Evolutionary conservation across 1,140 invertebrate species (phyloP).

Genomic region (Drosophila sp.): DNA sequence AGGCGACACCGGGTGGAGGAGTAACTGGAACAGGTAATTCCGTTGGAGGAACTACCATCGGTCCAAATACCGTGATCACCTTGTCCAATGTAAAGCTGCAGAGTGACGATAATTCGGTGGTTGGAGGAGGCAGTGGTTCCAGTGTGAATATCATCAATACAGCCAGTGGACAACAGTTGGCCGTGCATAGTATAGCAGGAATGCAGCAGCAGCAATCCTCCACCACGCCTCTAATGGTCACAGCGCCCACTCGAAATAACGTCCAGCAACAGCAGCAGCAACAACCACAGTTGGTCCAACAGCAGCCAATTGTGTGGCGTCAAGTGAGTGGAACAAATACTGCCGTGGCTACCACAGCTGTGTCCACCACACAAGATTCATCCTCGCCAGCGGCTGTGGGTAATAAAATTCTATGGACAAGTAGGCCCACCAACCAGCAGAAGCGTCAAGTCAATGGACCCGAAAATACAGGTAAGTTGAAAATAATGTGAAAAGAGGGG

Average conservation of each 20-base stretch:
- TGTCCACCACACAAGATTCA: slow-evolving; percentile 56
- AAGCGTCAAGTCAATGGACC: slow-evolving; percentile 77
- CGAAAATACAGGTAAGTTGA: slow-evolving; percentile 73
- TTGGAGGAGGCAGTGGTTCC: slow-evolving; percentile 29
- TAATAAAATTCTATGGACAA: slow-evolving; percentile 77
- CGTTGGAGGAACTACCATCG: slow-evolving; percentile 39
- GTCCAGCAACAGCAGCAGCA: slow-evolving; percentile 61
- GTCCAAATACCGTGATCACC: slow-evolving; percentile 76
- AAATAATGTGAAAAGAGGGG: not conserved
- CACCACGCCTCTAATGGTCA: slow-evolving; percentile 65
- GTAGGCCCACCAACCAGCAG: slow-evolving; percentile 53
- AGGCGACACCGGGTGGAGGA: slow-evolving; percentile 23
- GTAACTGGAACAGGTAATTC: slow-evolving; percentile 22
- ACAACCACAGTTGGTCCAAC: slow-evolving; percentile 51
- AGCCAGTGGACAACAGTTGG: slow-evolving; percentile 73
- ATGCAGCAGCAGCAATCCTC: slow-evolving; percentile 60
- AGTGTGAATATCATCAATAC: slow-evolving; percentile 79
- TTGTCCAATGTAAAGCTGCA: slow-evolving; percentile 76
- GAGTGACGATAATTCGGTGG: slow-evolving; percentile 53
- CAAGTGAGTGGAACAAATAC: slow-evolving; percentile 73
- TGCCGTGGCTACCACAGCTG: slow-evolving; percentile 68
- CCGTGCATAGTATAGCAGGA: slow-evolving; percentile 74
- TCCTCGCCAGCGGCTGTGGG: slow-evolving; percentile 60
- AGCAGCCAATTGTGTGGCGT: slow-evolving; percentile 74
- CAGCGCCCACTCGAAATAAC: slow-evolving; percentile 67